Base-by-base conservation (phyloP, 2,797 vertebrate species). In the Galaxias olidus region DNA sequence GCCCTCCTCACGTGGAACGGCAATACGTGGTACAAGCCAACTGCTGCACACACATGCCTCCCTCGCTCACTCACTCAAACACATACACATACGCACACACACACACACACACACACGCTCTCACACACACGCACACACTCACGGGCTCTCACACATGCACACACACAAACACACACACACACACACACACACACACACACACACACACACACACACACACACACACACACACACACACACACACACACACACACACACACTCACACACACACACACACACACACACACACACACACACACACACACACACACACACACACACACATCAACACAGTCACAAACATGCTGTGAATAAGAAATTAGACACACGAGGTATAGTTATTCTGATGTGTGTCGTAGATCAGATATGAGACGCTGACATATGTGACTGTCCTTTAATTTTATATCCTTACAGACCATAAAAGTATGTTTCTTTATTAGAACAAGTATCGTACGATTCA, bases 1-100 rank as follows among this genome's bases (percentile, higher is more conserved):
- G 81, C 83, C 81, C 83, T 80, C 41, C 50, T 86, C 84, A 86
- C 75, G 82, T 87, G 82, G 82, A 89, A 86, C 85, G 75, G 72
- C 78, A 80, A 79, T 81, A 86, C 6, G 30, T 6, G 30, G 30
- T 84, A 83, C 80, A 78, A 86, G 80, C 74, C 78, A 84, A 77
- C 77, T 63, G 65, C 74, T 77, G 65, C 71, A 48, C 8, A 48
- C 8, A 13, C 41, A 68, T 65, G 48, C 59, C 30, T 30, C 30
- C 30, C 30, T 30, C 30, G 3, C 30, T 30, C 30, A 59, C 72
- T 72, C 63, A 54, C 0, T 59, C 49, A 40, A 14, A 17, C 52
- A 48, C 30, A 4, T 54, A 40, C 10, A 9, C 49, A 51, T 55
- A 61, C 17, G 49, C 52, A 64, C 58, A 53, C 63, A 69, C 41